phyloP scores from a whole-genome alignment of 2,113 vertebrate genomes.

The Zosterops japonicus region DNA sequence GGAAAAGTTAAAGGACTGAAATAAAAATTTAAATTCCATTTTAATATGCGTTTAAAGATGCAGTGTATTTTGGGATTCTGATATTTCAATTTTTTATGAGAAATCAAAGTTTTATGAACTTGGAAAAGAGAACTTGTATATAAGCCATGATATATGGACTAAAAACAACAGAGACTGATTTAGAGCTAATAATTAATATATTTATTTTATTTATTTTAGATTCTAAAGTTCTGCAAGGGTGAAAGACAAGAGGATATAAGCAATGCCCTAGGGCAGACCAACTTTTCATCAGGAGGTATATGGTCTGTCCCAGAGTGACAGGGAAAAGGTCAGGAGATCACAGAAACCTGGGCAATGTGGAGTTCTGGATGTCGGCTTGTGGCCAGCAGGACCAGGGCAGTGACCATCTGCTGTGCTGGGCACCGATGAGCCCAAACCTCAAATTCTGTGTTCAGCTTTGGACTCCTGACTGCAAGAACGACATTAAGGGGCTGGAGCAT shows the following conservation, averaged over 20 bases:
- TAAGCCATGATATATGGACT: accelerated
- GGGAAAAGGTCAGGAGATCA: not conserved
- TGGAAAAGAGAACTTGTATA: not conserved
- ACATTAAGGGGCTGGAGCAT: not conserved
- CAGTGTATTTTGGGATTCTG: not conserved
- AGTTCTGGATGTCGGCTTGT: not conserved
- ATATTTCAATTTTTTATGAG: not conserved
- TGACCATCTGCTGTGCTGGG: not conserved
- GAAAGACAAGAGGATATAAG: not conserved
- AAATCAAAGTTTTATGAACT: not conserved
- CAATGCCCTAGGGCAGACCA: not conserved
- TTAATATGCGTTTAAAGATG: not conserved
- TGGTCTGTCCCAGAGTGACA: not conserved
- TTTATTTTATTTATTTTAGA: not conserved
- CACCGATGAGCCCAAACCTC: not conserved
- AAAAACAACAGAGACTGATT: not conserved
- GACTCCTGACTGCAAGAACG: not conserved
- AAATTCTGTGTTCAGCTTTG: not conserved
- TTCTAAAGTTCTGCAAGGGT: not conserved
- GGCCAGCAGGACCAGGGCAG: not conserved
- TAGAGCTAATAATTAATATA: not conserved
- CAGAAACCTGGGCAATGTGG: not conserved
- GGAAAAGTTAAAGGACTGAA: not conserved
- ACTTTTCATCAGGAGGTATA: not conserved
- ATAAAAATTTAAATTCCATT: not conserved